Conservation (phyloP, 2,797 vertebrate genomes). For the Halcyon leucocephala region DNA sequence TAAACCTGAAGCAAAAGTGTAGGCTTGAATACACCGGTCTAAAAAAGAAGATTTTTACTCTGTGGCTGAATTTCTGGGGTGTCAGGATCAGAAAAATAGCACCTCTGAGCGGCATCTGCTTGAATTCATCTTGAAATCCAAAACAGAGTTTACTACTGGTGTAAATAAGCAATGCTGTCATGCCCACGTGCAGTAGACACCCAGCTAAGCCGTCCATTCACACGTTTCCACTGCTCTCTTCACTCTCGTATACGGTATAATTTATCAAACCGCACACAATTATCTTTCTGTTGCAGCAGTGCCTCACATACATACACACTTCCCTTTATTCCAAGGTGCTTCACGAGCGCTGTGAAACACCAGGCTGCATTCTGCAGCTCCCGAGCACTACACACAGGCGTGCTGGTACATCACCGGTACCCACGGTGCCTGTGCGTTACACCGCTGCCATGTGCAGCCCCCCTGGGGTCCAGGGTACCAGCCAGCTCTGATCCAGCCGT, state of each 20-base stretch:
- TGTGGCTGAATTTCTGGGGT: not conserved
- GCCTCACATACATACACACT: not conserved
- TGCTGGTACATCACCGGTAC: not conserved
- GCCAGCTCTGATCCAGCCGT: not conserved
- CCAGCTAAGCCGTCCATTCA: not conserved
- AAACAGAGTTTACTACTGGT: not conserved
- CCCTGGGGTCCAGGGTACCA: not conserved
- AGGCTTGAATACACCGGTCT: not conserved
- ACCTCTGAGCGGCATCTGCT: not conserved
- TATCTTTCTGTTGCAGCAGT: not conserved
- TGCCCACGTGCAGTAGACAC: not conserved
- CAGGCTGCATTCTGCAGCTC: not conserved
- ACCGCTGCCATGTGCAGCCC: rapidly evolving
- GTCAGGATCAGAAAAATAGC: not conserved
- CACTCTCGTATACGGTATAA: not conserved
- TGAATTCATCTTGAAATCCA: not conserved
- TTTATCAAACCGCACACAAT: not conserved
- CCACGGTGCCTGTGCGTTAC: not conserved
- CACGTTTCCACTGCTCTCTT: not conserved
- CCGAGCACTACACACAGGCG: rapidly evolving
- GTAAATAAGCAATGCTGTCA: not conserved
- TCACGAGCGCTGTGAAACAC: not conserved
- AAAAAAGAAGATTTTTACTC: not conserved
- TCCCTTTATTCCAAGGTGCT: not conserved
- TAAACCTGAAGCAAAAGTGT: not conserved